Evolutionary conservation across 2,888 invertebrate species (phyloP).

Genomic region (Stenichneumon culpator): DNA sequence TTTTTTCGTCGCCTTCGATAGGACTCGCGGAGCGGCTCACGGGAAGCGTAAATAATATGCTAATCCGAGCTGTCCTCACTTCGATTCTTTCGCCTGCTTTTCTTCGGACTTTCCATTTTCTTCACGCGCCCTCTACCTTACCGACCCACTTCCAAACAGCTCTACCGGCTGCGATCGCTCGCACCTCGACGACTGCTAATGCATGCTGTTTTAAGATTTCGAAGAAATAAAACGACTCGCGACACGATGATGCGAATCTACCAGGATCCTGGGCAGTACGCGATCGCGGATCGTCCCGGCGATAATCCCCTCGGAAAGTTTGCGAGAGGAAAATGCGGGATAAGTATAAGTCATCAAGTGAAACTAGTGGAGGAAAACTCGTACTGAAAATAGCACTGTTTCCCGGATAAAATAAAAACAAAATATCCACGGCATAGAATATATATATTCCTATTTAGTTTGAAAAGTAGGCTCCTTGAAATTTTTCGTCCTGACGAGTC

Average conservation of each 20-base stretch:
- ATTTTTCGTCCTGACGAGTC: too few relatives aligned
- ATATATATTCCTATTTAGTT: not conserved
- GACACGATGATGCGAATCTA: not conserved
- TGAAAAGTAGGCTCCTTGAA: too few relatives aligned
- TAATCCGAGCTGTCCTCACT: conserved; percentile 79
- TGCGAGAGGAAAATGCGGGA: conserved; percentile 30
- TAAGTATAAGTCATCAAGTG: conserved; percentile 3
- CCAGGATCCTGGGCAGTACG: conserved; percentile 58
- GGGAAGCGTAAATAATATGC: conserved; percentile 83
- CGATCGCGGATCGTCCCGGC: conserved; percentile 54
- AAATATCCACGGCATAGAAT: not conserved
- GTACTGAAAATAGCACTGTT: not conserved
- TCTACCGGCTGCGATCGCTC: conserved; percentile 56
- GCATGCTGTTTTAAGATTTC: conserved; percentile 74
- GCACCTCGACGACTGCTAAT: conserved; percentile 72
- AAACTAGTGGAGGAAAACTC: not conserved
- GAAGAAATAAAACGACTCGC: conserved; percentile 45
- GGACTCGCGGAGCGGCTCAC: conserved; percentile 25
- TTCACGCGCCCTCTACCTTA: conserved; percentile 18
- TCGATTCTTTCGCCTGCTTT: conserved; percentile 66
- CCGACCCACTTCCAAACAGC: conserved; percentile 22
- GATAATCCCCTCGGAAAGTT: conserved; percentile 43
- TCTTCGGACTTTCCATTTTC: conserved; percentile 55
- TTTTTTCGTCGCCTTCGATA: conserved; percentile 63
- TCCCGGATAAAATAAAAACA: not conserved